phyloP scores from a whole-genome alignment of 2,888 invertebrate species.

The Pimpla rufipes region DNA sequence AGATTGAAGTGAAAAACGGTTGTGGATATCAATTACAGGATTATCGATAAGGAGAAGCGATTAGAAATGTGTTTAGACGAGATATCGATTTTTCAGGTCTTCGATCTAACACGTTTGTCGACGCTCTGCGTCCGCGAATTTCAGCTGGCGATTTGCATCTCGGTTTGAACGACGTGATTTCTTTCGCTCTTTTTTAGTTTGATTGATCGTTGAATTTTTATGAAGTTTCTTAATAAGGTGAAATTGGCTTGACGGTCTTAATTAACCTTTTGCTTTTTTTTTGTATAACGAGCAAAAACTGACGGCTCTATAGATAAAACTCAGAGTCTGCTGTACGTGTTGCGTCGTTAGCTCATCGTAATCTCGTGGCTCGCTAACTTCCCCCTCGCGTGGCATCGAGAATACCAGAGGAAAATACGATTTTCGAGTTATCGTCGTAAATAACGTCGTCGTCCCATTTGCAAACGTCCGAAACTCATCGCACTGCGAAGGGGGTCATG shows the following conservation, averaged over 20 bases:
- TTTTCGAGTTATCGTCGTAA: slow-evolving; percentile 5
- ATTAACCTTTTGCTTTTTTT: no score
- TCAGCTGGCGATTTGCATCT: no score
- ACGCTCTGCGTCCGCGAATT: no score
- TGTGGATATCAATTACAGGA: slow-evolving; percentile 34
- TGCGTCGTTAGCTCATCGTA: background rate
- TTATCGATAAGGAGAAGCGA: slow-evolving; percentile 31
- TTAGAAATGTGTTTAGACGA: background rate
- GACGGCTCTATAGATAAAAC: background rate
- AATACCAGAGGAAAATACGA: slow-evolving; percentile 1
- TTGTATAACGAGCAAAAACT: no score
- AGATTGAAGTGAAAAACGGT: slow-evolving; percentile 39
- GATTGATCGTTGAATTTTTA: no score
- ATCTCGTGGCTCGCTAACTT: background rate
- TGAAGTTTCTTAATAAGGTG: no score
- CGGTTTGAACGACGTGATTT: no score
- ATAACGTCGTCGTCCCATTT: slow-evolving; percentile 8
- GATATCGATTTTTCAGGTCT: slow-evolving; percentile 39
- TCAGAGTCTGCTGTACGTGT: background rate
- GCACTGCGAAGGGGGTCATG: slow-evolving; percentile 71
- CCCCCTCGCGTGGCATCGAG: background rate
- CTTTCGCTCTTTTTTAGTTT: no score
- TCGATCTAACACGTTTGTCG: background rate
- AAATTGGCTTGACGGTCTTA: no score
- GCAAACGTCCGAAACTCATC: slow-evolving; percentile 24